Conservation (phyloP, 2,888 invertebrate genomes). For the Netelia fuscicornis region DNA sequence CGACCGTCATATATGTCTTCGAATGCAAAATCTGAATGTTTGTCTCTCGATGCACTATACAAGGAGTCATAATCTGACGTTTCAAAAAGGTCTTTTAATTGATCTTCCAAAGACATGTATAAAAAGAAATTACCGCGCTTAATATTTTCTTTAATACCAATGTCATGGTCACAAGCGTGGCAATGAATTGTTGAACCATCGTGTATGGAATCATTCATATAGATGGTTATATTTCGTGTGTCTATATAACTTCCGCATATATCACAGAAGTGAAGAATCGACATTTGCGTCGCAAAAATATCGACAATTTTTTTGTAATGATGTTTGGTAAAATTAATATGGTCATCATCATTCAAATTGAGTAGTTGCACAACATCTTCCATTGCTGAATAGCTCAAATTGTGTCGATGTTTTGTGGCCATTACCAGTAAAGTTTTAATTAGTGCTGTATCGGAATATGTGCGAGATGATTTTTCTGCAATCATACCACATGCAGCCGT, state of each 20-base stretch:
- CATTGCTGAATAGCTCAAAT: constrained; percentile 28
- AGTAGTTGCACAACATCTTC: constrained; percentile 30
- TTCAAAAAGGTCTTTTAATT: constrained; percentile 30
- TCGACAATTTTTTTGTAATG: constrained; percentile 47
- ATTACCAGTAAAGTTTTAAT: constrained; percentile 44
- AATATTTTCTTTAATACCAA: constrained; percentile 18
- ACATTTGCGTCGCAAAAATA: constrained; percentile 8
- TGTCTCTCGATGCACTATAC: background rate
- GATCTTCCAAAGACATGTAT: constrained; percentile 32
- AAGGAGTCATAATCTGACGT: constrained; percentile 1
- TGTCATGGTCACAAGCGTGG: constrained; percentile 1
- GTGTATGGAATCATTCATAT: background rate
- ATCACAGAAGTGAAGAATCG: constrained; percentile 43
- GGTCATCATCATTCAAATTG: background rate
- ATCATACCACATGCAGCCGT: background rate
- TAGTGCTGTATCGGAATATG: constrained; percentile 27
- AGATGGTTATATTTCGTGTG: background rate
- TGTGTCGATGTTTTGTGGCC: constrained; percentile 41
- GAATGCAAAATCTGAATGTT: constrained; percentile 21
- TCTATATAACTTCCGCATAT: constrained; percentile 33
- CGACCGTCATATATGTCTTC: constrained; percentile 57
- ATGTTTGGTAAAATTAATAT: constrained; percentile 27
- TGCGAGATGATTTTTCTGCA: constrained; percentile 2
- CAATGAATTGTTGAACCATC: constrained; percentile 8
- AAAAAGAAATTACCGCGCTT: constrained; percentile 31